phyloP scores from a whole-genome alignment of 2,888 invertebrate species.

The Thalpophila matura region DNA sequence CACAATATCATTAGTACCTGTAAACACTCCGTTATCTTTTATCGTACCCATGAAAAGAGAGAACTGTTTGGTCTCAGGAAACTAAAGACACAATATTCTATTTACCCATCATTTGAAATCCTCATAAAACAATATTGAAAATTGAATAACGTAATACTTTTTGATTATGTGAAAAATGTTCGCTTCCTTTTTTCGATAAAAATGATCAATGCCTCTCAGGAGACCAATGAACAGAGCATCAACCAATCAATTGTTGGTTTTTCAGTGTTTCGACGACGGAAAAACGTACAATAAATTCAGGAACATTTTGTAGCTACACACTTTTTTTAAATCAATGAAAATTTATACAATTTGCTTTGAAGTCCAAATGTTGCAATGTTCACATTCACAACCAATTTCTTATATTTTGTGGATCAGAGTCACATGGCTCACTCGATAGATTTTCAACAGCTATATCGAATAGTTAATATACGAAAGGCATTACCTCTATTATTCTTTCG shows the following conservation, averaged over 20 bases:
- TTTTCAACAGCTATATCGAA: no score
- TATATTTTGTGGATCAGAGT: no score
- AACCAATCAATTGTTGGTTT: conserved; percentile 56
- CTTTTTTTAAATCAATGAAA: background rate
- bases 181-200: conserved; percentile 27
- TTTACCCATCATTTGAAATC: background rate
- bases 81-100: background rate
- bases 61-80: no score
- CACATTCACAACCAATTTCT: no score
- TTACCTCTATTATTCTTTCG: conserved; percentile 47
- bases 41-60: no score
- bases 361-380: no score
- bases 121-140: conserved; percentile 15
- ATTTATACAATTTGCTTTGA: background rate
- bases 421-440: no score
- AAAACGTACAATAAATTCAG: conserved; percentile 17
- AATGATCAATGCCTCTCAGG: conserved; percentile 47
- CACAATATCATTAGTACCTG: no score
- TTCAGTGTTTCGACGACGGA: conserved; percentile 26
- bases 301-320: conserved; percentile 1
- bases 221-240: conserved; percentile 47
- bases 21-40: no score
- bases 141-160: conserved; percentile 14
- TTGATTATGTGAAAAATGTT: conserved; percentile 16
- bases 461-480: conserved; percentile 37